Evolutionary conservation across 2,797 vertebrate genomes (phyloP), one percentile per base, ranked within the genome.

Genomic region (Neopelma chrysocephalum): DNA sequence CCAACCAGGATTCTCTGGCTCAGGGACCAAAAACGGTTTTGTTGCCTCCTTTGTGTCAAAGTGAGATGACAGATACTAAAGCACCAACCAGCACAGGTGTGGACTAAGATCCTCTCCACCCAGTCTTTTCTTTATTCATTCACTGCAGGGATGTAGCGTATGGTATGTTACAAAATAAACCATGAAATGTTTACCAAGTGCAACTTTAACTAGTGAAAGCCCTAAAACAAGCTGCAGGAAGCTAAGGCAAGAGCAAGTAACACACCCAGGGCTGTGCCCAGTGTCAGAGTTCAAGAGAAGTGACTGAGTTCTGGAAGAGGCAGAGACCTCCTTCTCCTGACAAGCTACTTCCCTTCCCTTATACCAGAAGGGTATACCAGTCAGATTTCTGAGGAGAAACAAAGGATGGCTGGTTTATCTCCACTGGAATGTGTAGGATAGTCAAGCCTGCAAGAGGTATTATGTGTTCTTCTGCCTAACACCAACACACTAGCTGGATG

Each of bases 41-140:
- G 17, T 78, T 34, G 13, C 19, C n/a, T 29, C 31, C 79, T 90
- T 69, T 43, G 21, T 58, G 27, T 10, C 16, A 12, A 40, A 85
- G 50, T 31, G 56, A 91, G 58, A 81, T 58, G 54, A 17, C 40
- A 57, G 53, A 50, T 51, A 34, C n/a, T 68, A 15, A 86, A 83
- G 60, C 31, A 32, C 56, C 73, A 73, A n/a, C 56, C 73, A 73
- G 80, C 77, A 73, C 40, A 82, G 50, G 27, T 43, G 48, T 50
- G 45, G 77, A 17, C 36, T 64, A 42, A 85, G 54, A 29, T 62
- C 38, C 42, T 66, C 53, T 68, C 68, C 62, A 64, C 68, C 23
- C 40, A 45, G 27, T 56, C 85, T 57, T 31, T 27, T 43, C 78
- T 96, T 96, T 96, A 93, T 93, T 96, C 36, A 45, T 77, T 94